phyloP scores from a whole-genome alignment of 2,888 invertebrate genomes.

The Sinohyriopsis cumingii region DNA sequence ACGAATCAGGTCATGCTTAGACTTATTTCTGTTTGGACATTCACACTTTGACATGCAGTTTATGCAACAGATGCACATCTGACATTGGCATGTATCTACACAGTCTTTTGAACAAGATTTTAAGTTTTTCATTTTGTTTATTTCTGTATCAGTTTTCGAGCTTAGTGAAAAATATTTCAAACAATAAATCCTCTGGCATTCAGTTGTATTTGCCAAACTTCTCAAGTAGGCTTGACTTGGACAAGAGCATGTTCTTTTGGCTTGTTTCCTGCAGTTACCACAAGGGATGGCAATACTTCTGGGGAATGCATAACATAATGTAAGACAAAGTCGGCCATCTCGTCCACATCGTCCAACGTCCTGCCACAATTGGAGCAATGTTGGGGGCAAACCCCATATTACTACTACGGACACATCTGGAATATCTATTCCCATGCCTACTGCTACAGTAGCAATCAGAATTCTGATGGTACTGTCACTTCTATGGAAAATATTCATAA shows the following conservation, averaged over 20 bases:
- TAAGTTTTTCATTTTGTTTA: not conserved
- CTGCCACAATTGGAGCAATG: slow-evolving; percentile 19
- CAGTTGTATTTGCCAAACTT: not conserved
- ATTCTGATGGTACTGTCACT: too few relatives aligned
- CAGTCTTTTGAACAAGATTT: too few relatives aligned
- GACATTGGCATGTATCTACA: too few relatives aligned
- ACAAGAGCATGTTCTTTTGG: slow-evolving; percentile 7
- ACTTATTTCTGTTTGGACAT: too few relatives aligned
- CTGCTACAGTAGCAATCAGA: too few relatives aligned
- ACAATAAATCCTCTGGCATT: slow-evolving; percentile 5
- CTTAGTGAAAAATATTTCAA: slow-evolving; percentile 5
- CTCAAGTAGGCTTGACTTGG: too few relatives aligned
- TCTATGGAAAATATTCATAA: too few relatives aligned
- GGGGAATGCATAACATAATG: slow-evolving; percentile 12
- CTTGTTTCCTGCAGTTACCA: not conserved
- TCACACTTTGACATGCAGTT: too few relatives aligned
- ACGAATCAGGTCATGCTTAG: too few relatives aligned
- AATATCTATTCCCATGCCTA: not conserved
- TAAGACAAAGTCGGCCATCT: slow-evolving; percentile 7
- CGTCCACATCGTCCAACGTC: slow-evolving; percentile 13
- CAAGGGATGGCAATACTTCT: slow-evolving; percentile 8
- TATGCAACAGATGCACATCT: too few relatives aligned
- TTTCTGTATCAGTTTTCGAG: not conserved
- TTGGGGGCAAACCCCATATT: slow-evolving; percentile 15
- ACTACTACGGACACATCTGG: slow-evolving; percentile 9